Conservation (phyloP, 2,113 vertebrate genomes). For the Heptranchias perlo region DNA sequence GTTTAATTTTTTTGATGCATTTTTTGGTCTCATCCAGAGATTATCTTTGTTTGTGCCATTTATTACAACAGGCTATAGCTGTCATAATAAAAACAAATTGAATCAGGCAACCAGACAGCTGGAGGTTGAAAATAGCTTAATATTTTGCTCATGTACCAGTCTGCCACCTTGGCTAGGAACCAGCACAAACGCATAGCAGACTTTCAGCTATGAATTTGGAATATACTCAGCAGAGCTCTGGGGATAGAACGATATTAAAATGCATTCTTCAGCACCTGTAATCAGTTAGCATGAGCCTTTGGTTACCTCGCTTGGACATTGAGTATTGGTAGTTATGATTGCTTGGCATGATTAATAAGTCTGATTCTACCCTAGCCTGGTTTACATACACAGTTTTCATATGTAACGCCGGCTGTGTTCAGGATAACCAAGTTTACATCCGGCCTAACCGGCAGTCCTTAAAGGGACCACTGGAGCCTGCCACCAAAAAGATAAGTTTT, state of each 20-base stretch:
- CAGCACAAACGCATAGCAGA: neutral
- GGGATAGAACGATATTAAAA: neutral
- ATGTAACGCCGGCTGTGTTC: neutral
- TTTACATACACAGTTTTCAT: neutral
- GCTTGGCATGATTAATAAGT: neutral
- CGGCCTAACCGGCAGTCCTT: no score
- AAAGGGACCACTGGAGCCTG: no score
- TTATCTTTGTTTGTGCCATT: neutral
- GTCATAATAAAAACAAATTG: slow-evolving; percentile 24
- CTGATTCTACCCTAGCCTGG: neutral
- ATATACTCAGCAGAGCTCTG: neutral
- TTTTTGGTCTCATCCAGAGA: neutral
- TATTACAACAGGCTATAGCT: slow-evolving; percentile 23
- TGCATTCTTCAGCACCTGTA: neutral
- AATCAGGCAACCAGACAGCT: slow-evolving; percentile 6
- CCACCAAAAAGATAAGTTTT: neutral
- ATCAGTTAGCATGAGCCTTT: neutral
- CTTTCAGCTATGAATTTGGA: slow-evolving; percentile 3
- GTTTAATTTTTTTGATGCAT: slow-evolving; percentile 12
- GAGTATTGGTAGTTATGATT: neutral
- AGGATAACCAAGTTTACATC: neutral
- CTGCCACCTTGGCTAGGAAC: slow-evolving; percentile 18
- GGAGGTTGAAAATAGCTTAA: slow-evolving; percentile 32
- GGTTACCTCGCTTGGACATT: neutral
- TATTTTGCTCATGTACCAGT: slow-evolving; percentile 33